These are phyloP conservation scores for Tiliacea aurago DNA, from an alignment of 2,888 invertebrate genomes.

Conservation along the genomic window DNA sequence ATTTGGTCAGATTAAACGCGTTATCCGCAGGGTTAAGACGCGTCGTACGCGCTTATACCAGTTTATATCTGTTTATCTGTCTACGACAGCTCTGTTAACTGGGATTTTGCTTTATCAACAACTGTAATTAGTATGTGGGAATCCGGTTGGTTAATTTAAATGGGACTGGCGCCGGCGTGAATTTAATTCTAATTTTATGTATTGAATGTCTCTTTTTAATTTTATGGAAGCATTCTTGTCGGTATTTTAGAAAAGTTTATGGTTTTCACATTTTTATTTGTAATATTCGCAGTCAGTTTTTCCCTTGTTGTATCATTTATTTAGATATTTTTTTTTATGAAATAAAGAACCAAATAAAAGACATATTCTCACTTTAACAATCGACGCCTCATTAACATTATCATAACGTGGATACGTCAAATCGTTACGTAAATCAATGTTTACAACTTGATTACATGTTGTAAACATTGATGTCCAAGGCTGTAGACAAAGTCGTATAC, in stretches of 20 bases:
- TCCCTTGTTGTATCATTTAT: not conserved
- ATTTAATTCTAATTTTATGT: conserved; percentile 55
- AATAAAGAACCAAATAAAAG: not conserved
- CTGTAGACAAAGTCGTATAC: conserved; percentile 54
- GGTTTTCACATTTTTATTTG: conserved; percentile 15
- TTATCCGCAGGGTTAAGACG: conserved; percentile 63
- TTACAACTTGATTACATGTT: conserved; percentile 65
- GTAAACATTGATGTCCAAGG: conserved; percentile 69
- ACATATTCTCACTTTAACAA: conserved; percentile 23
- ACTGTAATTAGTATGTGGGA: conserved; percentile 64
- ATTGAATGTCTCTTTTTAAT: conserved; percentile 49
- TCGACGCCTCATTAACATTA: conserved; percentile 35
- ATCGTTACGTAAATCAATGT: conserved; percentile 63
- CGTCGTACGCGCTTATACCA: conserved; percentile 67
- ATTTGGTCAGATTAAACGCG: conserved; percentile 76
- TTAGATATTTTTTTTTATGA: not conserved
- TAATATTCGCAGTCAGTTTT: not conserved
- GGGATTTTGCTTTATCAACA: conserved; percentile 69
- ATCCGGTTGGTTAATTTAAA: conserved; percentile 63
- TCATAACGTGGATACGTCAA: conserved; percentile 54
- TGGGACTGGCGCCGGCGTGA: conserved; percentile 57
- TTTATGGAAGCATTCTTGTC: conserved; percentile 35
- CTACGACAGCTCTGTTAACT: conserved; percentile 64
- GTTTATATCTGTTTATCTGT: conserved; percentile 64
- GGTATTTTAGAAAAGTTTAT: conserved; percentile 28